These are phyloP conservation scores for Brachionus calyciflorus DNA, from an alignment of 1,140 invertebrate genomes.

Conservation along the genomic window DNA sequence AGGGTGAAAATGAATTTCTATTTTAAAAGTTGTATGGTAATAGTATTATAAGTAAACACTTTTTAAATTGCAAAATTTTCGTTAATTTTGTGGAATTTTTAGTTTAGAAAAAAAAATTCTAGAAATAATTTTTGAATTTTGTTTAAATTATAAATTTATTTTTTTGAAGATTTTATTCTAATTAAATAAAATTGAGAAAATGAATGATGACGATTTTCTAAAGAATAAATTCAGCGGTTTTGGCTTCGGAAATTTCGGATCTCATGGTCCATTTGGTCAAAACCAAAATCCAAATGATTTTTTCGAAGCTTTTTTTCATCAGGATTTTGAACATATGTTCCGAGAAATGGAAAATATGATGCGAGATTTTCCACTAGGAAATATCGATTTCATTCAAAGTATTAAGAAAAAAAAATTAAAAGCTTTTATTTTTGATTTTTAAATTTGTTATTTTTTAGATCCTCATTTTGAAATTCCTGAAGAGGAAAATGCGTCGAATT, in stretches of 20 bases:
- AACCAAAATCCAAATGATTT: slow-evolving; percentile 20
- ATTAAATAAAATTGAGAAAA: not conserved
- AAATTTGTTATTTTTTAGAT: not conserved
- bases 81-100: not conserved
- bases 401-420: no score
- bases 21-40: no score
- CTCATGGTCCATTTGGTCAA: not conserved
- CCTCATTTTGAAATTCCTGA: not conserved
- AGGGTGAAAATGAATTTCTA: no score
- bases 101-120: not conserved
- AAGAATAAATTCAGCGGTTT: slow-evolving; percentile 9
- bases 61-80: slow-evolving; percentile 9
- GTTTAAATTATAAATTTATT: slow-evolving; percentile 4
- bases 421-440: not conserved
- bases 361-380: not conserved
- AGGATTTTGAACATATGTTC: slow-evolving; percentile 28
- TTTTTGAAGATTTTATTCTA: not conserved
- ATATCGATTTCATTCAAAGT: not conserved
- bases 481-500: not conserved
- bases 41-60: no score
- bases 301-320: slow-evolving; percentile 26
- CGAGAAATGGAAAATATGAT: slow-evolving; percentile 41
- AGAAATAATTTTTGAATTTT: not conserved
- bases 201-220: slow-evolving; percentile 37
- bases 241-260: not conserved